Base-by-base conservation (phyloP, 2,888 invertebrate genomes). In the Drosophila mulleri region DNA sequence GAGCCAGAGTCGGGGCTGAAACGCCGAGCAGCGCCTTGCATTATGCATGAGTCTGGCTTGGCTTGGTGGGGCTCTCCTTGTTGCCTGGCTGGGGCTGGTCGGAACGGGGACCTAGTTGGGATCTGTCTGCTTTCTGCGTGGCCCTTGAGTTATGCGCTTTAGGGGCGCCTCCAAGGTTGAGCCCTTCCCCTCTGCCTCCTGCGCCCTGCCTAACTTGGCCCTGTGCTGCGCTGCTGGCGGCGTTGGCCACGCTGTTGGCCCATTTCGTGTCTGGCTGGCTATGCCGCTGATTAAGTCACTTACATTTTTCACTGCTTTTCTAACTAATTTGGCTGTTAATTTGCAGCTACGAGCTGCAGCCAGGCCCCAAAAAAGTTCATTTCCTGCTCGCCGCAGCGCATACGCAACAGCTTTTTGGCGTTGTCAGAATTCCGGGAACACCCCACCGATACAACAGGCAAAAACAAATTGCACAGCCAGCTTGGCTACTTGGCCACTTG, bases 271-370 rank as follows among this genome's bases (percentile, higher is more conserved):
- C 45, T 57, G 29, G 35, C 18, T 32, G 26, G 42, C 42, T 41
- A 41, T 47, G 62, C 61, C 54, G 56, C 74, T 86, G 86, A 88
- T 85, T 88, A 83, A 86, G 86, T 86, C 83, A 83, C 37, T 81
- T 83, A 68, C 60, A 77, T 71, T 72, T 76, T 59, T 59, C 73
- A 66, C 76, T 80, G 82, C 56, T 81, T 83, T 83, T 84, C 82
- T 77, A 83, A 86, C 82, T 88, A 86, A 84, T 86, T 85, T 85
- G 72, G 74, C 82, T 82, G 80, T 77, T 83, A 79, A 88, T 85
- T 87, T 77, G 82, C 52, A 67, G 80, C 75, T 63, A 47, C 72
- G 41, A 53, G 52, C 64, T 60, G 60, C 57, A 35, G 53, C 5
- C 45, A 47, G 42, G 47, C 47, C 23, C 35, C 45, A 35, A 54